Evolutionary conservation across 2,113 vertebrate species (phyloP), one percentile per base, ranked within the genome.

Genomic region (Orcinus orca): DNA sequence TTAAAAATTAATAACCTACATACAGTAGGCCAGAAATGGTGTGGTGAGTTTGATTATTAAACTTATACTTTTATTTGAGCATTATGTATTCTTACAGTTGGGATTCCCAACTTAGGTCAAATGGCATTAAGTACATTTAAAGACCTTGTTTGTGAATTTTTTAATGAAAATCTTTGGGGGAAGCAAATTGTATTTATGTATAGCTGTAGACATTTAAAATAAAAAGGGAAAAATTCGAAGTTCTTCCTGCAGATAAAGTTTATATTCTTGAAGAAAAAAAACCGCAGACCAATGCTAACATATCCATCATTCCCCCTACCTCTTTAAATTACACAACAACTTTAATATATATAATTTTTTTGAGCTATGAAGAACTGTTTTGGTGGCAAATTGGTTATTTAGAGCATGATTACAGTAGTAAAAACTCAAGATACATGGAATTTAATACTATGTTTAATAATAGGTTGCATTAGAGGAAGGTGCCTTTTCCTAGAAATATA

Each of bases 1-100:
- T 38, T 25, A 84, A 90, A 93, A 89, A 92, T 76, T 83, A 97
- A 80, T 97, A 96, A 87, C n/a, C 62, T 97, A 38, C 14, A 84
- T 97, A n/a, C 11, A 84, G n/a, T 70, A 92, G 31, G 10, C 21
- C 62, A 93, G 60, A 87, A 96, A 82, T 77, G 67, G 41, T 79
- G 18, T 83, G 29, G 33, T 93, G 38, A 58, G 55, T 95, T 95
- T 81, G 8, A 36, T 65, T 92, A 68, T 95, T 87, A 96, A 96
- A 92, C 17, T 92, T 12, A 79, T 9, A 86, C 3, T 85, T 90
- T 90, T 76, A 80, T 95, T 94, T 92, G 80, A 88, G 9, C 31
- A 82, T 92, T 74, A 86, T 6, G 47, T 79, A 44, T 71, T 87
- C 31, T 90, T 88, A 38, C 0, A 90, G 21, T 70, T 95, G 38